A percentile compares a stretch with the other conserved stretches of the same genome.
Conservation (phyloP, 1,140 invertebrate species). For the Drosophila seguyi region DNA sequence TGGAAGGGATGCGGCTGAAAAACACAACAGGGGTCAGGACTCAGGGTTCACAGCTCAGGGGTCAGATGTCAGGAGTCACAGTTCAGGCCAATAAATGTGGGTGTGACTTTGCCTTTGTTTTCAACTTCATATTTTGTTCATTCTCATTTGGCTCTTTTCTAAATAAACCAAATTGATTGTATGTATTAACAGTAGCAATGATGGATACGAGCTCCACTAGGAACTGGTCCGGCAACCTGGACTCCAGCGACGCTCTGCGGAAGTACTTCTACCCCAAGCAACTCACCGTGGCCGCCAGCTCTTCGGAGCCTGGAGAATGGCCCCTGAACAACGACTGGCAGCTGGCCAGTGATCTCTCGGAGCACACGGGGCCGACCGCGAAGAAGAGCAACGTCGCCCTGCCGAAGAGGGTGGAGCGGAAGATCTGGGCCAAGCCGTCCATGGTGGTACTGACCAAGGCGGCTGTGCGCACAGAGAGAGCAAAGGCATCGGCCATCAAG, state of each 20-base stretch:
- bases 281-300: too few species aligned
- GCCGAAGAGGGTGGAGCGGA: constrained; percentile 15
- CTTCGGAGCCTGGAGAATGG: neutral
- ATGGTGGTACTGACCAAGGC: neutral
- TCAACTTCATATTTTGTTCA: neutral
- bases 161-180: constrained; percentile 11
- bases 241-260: constrained; percentile 12
- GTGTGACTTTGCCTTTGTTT: constrained; percentile 26
- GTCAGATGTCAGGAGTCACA: neutral
- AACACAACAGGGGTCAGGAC: constrained; percentile 15
- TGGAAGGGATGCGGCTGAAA: constrained; percentile 18
- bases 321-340: constrained; percentile 38
- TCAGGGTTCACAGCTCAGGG: neutral
- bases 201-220: neutral
- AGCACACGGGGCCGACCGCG: neutral
- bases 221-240: constrained; percentile 7
- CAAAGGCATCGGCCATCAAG: neutral
- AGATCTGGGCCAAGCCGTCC: constrained; percentile 8
- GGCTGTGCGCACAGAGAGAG: constrained; percentile 2
- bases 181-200: neutral
- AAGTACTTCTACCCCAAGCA: neutral
- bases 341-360: constrained; percentile 32
- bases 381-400: neutral
- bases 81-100: constrained; percentile 45
- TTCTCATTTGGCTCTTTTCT: neutral